Evolutionary conservation across 30 jellyfish, hydroid and myxozoan species (phyloP).

Genomic region (Mastigias papua): DNA sequence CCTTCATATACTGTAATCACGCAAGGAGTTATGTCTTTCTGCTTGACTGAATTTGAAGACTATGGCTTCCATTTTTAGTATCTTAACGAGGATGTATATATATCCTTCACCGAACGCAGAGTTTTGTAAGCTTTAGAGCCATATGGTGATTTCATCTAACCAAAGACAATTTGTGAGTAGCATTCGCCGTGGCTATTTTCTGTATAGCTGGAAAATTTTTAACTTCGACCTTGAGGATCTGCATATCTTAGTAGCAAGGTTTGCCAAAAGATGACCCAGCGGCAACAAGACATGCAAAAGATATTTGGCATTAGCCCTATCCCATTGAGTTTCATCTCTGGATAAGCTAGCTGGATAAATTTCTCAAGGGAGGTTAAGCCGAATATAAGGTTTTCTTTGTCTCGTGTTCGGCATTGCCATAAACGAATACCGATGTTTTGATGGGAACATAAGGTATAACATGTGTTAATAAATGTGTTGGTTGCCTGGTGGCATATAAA

Average conservation of each 20-base stretch:
- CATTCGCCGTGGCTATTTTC: not conserved
- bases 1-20: too few relatives aligned
- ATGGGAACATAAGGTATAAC: not conserved
- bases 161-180: not conserved
- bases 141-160: not conserved
- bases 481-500: not conserved
- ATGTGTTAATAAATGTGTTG: not conserved
- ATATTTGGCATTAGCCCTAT: conserved; percentile 47
- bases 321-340: conserved; percentile 59
- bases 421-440: not conserved
- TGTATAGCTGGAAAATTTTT: not conserved
- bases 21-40: too few relatives aligned
- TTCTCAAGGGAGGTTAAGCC: conserved; percentile 42
- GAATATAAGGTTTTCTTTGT: conserved; percentile 23
- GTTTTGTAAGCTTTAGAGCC: not conserved
- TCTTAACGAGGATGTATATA: too few relatives aligned
- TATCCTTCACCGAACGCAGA: too few relatives aligned
- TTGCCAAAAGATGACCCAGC: conserved; percentile 51
- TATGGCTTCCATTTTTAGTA: too few relatives aligned
- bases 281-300: conserved; percentile 18
- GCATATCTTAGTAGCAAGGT: conserved; percentile 1
- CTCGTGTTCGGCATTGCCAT: conserved; percentile 42
- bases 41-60: too few relatives aligned
- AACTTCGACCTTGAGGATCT: conserved; percentile 1
- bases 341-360: conserved; percentile 45